Base-by-base conservation (phyloP, 2,888 invertebrate species). In the Ptilodon capucinus region DNA sequence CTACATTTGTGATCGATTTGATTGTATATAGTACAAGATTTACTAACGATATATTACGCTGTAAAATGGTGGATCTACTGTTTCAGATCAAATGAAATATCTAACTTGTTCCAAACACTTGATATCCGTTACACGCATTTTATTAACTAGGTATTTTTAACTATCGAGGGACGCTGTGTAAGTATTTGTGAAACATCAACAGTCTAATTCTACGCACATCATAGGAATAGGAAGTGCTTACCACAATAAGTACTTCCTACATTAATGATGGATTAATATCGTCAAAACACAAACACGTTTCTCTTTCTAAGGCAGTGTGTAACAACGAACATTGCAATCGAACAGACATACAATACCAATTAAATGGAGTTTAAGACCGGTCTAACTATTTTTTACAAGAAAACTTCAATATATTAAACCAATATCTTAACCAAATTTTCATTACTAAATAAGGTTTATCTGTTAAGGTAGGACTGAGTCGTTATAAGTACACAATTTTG, bases 301-400 rank as follows among this genome's bases (percentile, higher is more conserved):
- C 51, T 66, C 67, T 51, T 64, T 64, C 76, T 81, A 81, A 80
- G 83, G 81, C 81, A 81, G 78, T 77, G 71, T 77, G 71, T 70
- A 71, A 72, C 68, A 69, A 72, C 67, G 53, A 68, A 65, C 62
- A 65, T 55, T 57, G 45, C 50, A 43, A 45, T 46, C 56, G 56
- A 57, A 67, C 61, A 56, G 40, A 51, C 49, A 52, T 41, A 14
- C 42, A 38, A n/a, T 28, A 28, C n/a, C 4, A 2, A 4, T 18
- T 41, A 19, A 40, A 6, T 32, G n/a, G 8, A 39, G 21, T 11
- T 34, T 23, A 4, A 7, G 9, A 23, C 0, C 7, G 23, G 0
- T 23, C 7, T 2, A 7, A 23, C 4, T 23, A 9, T 23, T n/a
- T n/a, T n/a, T n/a, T n/a, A n/a, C n/a, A n/a, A n/a, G n/a, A n/a